Conservation (phyloP, 2,888 invertebrate genomes). For the Drosophila neotestacea region DNA sequence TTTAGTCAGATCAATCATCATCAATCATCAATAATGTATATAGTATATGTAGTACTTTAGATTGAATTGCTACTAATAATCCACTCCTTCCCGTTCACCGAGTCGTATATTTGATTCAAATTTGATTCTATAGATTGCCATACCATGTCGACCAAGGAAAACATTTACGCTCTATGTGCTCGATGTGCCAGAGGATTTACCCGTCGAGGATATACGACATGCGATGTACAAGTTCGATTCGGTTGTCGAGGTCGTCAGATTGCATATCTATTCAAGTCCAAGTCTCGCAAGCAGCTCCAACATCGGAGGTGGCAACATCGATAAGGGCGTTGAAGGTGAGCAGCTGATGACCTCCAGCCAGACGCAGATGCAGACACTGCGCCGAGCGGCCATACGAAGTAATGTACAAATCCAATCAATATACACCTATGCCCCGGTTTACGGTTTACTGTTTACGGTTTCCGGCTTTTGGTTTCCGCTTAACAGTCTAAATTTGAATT, state of each 20-base stretch:
- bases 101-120: conserved; percentile 29
- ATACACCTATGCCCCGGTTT: background rate
- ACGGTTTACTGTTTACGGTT: background rate
- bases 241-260: conserved; percentile 91
- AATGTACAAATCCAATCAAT: conserved; percentile 52
- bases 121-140: conserved; percentile 88
- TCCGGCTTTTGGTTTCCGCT: background rate
- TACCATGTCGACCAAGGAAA: conserved; percentile 94
- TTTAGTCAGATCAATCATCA: conserved; percentile 17
- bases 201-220: conserved; percentile 93
- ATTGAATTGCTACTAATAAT: conserved; percentile 8
- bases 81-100: background rate
- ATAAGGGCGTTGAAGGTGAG: conserved; percentile 82
- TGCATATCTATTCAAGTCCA: conserved; percentile 86
- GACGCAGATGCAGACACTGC: conserved; percentile 62
- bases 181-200: conserved; percentile 93
- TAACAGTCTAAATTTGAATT: background rate
- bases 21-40: conserved; percentile 14
- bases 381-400: conserved; percentile 72
- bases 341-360: conserved; percentile 58
- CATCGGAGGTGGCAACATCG: conserved; percentile 45
- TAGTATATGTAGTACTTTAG: background rate
- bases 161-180: conserved; percentile 94
- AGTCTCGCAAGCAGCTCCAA: conserved; percentile 20
- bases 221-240: conserved; percentile 92